Base-by-base conservation (phyloP, 1,140 invertebrate species). In the Harpegnathos saltator region DNA sequence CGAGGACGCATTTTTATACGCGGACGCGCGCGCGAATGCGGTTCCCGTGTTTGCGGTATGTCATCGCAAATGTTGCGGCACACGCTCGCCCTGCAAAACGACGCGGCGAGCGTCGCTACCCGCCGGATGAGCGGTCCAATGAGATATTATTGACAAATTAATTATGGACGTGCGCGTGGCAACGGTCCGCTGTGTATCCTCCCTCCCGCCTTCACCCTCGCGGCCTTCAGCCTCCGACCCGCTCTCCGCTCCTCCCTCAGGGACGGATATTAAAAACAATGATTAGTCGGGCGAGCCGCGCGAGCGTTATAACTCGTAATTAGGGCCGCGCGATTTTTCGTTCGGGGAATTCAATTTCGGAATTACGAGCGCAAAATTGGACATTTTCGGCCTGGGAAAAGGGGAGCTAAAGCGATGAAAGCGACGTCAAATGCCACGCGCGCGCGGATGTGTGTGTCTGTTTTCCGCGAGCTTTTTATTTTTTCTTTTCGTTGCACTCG, bases 91-190 rank as follows among this genome's bases (percentile, higher is more conserved):
- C 5, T 44, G 22, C 61, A 17, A 61, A 52, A 33, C 38, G 11
- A 1, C 11, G n/a, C 44, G 29, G 52, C 15, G 52, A n/a, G n/a
- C n/a, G n/a, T n/a, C n/a, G n/a, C n/a, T n/a, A n/a, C n/a, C 15
- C 17, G 19, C 54, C 17, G 61, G 61, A 22, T 33, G 26, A 5
- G 44, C 26, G 19, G 9, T 24, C 22, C 26, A 78, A 68, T 38
- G 62, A 38, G 50, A 78, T 44, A 56, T 77, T 77, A 77, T 78
- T 68, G 62, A 56, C 22, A 17, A 78, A 68, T 77, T 77, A 77
- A 77, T 78, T 78, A 66, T 14, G 29, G 26, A 66, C n/a, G 17
- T 54, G 50, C 33, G 50, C 33, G n/a, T 38, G 9, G 29, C 29
- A 33, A 5, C 29, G 29, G 38, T 44, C 38, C 38, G 38, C 38